Evolutionary conservation across 2,113 vertebrate genomes (phyloP), one percentile per base, ranked within the genome.

Genomic region (Tretioscincus oriximinensis): DNA sequence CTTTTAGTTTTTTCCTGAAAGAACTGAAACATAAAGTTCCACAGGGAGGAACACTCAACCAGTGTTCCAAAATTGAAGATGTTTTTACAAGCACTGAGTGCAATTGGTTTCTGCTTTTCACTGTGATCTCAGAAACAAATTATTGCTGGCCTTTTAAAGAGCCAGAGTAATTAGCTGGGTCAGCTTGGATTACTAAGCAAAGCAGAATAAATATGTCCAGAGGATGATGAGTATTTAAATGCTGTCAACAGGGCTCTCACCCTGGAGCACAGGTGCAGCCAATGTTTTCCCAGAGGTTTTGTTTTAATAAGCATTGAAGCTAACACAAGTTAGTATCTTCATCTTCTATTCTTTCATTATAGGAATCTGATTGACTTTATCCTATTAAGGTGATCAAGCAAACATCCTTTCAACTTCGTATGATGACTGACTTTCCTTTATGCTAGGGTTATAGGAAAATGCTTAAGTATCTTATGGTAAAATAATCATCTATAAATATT

Each of bases 201-300:
- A 85, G 76, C 64, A 81, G 60, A 68, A 51, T 75, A 66, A 84
- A 76, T 8, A 2, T 9, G 4, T 86, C 72, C 84, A 76, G 26
- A 31, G 75, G 78, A 68, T 77, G 73, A 84, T 75, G 45, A 69
- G 66, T 71, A 18, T 67, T 87, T 86, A 91, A 92, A 84, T 80
- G 66, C n/a, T 67, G 20, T 70, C 81, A 79, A 83, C 78, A 81
- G 67, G 61, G 77, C 81, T 66, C 14, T 58, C 76, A 24, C 71
- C 85, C 81, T 92, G 31, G 82, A 85, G 87, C 81, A 84, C 72
- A 88, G 88, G 82, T 54, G 86, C 81, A 84, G 81, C 67, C 85
- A 77, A 80, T 91, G 51, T 41, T 83, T 75, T 78, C 20, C n/a
- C 66, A 77, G 81, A 64, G 86, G 70, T 84, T 89, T 89, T 90